Percentiles rank a stretch among this genome's conserved stretches.
Evolutionary conservation across 2,113 vertebrate species (phyloP).

Genomic region (Numenius arquata): DNA sequence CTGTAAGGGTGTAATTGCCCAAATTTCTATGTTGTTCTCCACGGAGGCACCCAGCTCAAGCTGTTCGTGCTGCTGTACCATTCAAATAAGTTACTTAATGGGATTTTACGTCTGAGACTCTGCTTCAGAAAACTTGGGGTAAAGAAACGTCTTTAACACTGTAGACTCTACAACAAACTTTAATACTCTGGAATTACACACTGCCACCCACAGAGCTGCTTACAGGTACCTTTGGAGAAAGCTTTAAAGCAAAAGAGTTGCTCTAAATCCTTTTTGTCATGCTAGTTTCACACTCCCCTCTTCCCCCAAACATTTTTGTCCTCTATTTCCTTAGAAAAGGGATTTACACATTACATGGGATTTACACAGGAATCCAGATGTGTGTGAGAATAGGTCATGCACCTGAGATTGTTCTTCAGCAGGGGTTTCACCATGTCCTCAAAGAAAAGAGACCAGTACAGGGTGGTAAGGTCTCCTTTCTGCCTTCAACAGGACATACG

Average conservation of each 20-base stretch:
- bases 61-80: background rate
- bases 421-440: background rate
- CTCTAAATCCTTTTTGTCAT: background rate
- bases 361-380: background rate
- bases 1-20: background rate
- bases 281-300: background rate
- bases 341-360: background rate
- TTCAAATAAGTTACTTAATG: background rate
- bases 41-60: background rate
- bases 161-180: conserved; percentile 19
- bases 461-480: background rate
- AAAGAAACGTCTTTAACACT: background rate
- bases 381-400: background rate
- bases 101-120: background rate
- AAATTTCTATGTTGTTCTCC: background rate
- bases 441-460: background rate
- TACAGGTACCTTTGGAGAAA: background rate
- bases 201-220: background rate
- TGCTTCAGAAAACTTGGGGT: background rate
- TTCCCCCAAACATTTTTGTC: background rate
- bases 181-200: conserved; percentile 38
- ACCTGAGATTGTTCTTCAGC: background rate
- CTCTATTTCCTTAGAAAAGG: background rate
- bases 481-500: background rate
- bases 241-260: background rate